These are phyloP conservation scores for Echiichthys vipera DNA, from an alignment of 2,797 vertebrate genomes.

Conservation along the genomic window DNA sequence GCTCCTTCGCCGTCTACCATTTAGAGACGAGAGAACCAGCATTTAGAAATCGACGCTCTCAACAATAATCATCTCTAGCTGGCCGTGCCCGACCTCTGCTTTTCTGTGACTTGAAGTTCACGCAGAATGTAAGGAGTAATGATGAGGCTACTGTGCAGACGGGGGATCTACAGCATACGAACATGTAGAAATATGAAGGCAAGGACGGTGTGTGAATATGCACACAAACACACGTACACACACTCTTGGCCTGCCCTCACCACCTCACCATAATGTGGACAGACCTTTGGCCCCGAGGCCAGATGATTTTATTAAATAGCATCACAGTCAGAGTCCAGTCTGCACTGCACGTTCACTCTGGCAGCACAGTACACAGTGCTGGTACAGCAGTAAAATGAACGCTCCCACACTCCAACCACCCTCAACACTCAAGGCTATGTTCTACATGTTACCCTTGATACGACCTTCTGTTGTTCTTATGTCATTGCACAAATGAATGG, in stretches of 20 bases:
- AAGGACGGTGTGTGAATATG: neutral
- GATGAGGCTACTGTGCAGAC: no score
- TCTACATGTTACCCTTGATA: slow-evolving; percentile 41
- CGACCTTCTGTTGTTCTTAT: slow-evolving; percentile 47
- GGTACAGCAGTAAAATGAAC: slow-evolving; percentile 19
- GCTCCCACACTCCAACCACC: slow-evolving; percentile 3
- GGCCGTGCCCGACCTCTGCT: neutral
- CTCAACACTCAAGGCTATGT: slow-evolving; percentile 9
- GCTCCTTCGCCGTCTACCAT: slow-evolving; percentile 8
- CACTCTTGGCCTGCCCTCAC: slow-evolving; percentile 9
- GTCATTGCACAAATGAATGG: slow-evolving; percentile 2
- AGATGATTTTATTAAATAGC: slow-evolving; percentile 61
- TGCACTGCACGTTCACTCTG: slow-evolving; percentile 6
- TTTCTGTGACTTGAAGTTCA: neutral
- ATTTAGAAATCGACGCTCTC: slow-evolving; percentile 4
- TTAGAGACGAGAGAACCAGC: slow-evolving; percentile 27
- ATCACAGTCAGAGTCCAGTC: slow-evolving; percentile 60
- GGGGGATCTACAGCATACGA: neutral
- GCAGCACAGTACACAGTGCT: neutral
- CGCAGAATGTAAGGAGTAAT: no score
- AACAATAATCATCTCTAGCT: slow-evolving; percentile 1
- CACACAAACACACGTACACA: neutral
- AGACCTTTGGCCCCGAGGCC: slow-evolving; percentile 55
- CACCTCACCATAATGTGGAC: slow-evolving; percentile 51
- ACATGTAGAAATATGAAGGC: neutral